Evolutionary conservation across 2,888 invertebrate species (phyloP).

Genomic region (Uropetala carovei): DNA sequence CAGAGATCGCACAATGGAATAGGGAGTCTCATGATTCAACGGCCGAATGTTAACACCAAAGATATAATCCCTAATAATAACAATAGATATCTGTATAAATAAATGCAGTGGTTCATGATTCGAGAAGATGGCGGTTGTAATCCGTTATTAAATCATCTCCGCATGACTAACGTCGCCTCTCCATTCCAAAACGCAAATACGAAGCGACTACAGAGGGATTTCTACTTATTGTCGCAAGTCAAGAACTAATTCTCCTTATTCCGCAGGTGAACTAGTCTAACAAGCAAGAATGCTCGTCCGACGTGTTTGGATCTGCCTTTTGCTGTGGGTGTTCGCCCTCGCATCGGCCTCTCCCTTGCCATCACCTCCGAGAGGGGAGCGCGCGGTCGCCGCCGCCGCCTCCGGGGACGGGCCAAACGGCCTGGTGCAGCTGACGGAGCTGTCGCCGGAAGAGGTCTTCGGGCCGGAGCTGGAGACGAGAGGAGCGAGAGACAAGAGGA

Average conservation of each 20-base stretch:
- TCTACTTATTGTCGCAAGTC: too few species aligned
- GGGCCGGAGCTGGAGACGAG: constrained; percentile 36
- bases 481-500: constrained; percentile 29
- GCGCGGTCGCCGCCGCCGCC: background rate
- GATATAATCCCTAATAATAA: too few species aligned
- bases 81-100: too few species aligned
- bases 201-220: too few species aligned
- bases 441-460: constrained; percentile 34
- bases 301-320: background rate
- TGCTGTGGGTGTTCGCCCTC: background rate
- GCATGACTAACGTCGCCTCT: too few species aligned
- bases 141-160: too few species aligned
- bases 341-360: background rate
- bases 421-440: background rate
- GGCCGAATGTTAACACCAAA: too few species aligned
- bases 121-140: too few species aligned
- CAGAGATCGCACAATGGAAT: too few species aligned
- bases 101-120: too few species aligned
- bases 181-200: too few species aligned
- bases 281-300: constrained; percentile 4
- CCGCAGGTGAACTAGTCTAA: constrained; percentile 6
- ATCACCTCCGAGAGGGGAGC: background rate
- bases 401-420: background rate
- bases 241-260: background rate
- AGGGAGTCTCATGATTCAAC: too few species aligned